Percentiles rank a stretch among this genome's conserved stretches.
Evolutionary conservation across 1,140 invertebrate species (phyloP).

Genomic region (Ips nitidus): DNA sequence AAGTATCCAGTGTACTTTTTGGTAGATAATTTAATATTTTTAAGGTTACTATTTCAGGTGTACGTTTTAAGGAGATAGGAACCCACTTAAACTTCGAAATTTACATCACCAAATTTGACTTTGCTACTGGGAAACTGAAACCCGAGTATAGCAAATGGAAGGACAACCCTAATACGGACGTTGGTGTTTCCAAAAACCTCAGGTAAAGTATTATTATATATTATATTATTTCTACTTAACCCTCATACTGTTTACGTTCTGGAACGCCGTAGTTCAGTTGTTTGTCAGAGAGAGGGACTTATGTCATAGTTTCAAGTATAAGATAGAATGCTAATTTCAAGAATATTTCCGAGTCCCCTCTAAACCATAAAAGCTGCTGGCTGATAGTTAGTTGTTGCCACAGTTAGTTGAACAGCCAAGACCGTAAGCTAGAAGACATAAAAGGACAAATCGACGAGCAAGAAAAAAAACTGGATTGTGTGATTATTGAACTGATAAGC

Average conservation of each 20-base stretch:
- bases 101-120: conserved; percentile 74
- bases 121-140: conserved; percentile 69
- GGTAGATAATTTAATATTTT: conserved; percentile 35
- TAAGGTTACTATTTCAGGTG: conserved; percentile 52
- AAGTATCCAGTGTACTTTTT: neutral
- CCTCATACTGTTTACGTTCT: neutral
- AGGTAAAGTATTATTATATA: conserved; percentile 39
- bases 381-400: too few relatives aligned
- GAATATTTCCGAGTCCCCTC: too few relatives aligned
- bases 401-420: too few relatives aligned
- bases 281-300: too few relatives aligned
- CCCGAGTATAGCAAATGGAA: conserved; percentile 70
- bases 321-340: too few relatives aligned
- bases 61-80: conserved; percentile 74
- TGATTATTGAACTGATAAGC: too few relatives aligned
- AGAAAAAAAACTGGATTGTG: too few relatives aligned
- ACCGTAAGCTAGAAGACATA: too few relatives aligned
- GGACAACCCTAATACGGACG: conserved; percentile 49
- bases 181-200: conserved; percentile 37
- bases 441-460: too few relatives aligned
- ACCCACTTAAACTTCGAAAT: conserved; percentile 83
- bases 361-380: too few relatives aligned
- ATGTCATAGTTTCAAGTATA: too few relatives aligned
- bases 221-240: neutral
- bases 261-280: neutral